These are phyloP conservation scores for Thysanoteuthis rhombus DNA, from an alignment of 2,888 invertebrate species.

Conservation along the genomic window DNA sequence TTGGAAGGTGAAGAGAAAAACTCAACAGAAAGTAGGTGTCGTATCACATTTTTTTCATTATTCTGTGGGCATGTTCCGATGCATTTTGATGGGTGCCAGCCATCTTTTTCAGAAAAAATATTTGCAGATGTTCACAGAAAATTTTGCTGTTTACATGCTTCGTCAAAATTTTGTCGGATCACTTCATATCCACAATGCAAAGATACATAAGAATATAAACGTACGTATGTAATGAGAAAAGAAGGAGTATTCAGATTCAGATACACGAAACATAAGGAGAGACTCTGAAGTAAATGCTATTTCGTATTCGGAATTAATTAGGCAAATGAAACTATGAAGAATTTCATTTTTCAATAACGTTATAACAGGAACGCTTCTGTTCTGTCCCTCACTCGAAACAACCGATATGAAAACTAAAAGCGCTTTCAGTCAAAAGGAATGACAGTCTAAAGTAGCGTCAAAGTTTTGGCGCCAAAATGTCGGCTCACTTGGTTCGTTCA, in stretches of 20 bases:
- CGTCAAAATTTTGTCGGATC: too few species aligned
- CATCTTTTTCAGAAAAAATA: too few species aligned
- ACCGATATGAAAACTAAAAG: background rate
- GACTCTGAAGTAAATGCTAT: background rate
- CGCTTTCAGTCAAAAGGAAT: background rate
- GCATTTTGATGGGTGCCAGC: too few species aligned
- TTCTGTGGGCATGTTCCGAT: too few species aligned
- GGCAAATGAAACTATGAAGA: background rate
- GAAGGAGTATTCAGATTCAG: background rate
- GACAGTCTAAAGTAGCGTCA: background rate
- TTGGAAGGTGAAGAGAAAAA: too few species aligned
- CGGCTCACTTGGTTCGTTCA: background rate
- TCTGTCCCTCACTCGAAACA: background rate
- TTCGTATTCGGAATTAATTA: background rate
- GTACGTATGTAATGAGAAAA: background rate
- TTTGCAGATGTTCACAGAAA: too few species aligned
- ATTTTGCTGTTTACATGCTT: too few species aligned
- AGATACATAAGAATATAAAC: background rate
- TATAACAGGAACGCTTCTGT: background rate
- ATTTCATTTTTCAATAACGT: background rate
- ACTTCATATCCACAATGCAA: too few species aligned
- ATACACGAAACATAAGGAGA: background rate
- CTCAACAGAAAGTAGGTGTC: too few species aligned
- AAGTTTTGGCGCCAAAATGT: background rate
- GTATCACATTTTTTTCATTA: too few species aligned